Conservation (phyloP, 1,140 invertebrate genomes). For the Popillia japonica region DNA sequence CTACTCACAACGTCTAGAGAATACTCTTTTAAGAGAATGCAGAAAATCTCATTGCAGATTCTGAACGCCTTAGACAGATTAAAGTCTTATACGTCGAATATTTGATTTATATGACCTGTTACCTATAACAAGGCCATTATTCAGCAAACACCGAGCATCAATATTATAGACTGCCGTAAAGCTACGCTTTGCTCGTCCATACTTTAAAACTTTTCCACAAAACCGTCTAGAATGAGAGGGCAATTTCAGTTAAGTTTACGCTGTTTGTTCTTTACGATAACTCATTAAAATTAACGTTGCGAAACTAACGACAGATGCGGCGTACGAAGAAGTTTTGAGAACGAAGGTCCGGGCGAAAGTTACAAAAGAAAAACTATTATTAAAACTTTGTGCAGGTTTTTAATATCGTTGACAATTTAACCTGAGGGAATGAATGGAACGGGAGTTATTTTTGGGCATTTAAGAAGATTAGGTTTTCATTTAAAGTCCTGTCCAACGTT, state of each 20-base stretch:
- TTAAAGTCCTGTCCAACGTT: too few species aligned
- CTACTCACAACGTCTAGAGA: too few species aligned
- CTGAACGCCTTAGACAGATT: too few species aligned
- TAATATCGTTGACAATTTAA: too few species aligned
- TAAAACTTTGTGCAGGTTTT: too few species aligned
- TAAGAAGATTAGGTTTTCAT: too few species aligned
- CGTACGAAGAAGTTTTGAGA: background rate
- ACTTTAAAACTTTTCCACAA: background rate
- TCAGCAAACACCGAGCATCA: background rate
- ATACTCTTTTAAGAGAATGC: too few species aligned
- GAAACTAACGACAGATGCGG: background rate
- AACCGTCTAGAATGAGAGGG: background rate
- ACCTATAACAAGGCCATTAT: background rate
- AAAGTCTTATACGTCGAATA: background rate
- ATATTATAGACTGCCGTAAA: background rate
- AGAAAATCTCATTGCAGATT: too few species aligned
- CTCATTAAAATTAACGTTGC: conserved; percentile 6
- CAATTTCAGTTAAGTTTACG: conserved; percentile 6
- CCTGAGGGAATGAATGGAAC: too few species aligned
- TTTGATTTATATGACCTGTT: background rate
- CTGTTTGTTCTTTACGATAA: conserved; percentile 12
- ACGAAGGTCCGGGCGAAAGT: too few species aligned
- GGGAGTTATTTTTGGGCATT: too few species aligned
- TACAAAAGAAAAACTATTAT: too few species aligned
- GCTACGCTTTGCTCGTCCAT: background rate